Evolutionary conservation across 2,113 vertebrate species (phyloP).

Genomic region (Pelusios castaneus): DNA sequence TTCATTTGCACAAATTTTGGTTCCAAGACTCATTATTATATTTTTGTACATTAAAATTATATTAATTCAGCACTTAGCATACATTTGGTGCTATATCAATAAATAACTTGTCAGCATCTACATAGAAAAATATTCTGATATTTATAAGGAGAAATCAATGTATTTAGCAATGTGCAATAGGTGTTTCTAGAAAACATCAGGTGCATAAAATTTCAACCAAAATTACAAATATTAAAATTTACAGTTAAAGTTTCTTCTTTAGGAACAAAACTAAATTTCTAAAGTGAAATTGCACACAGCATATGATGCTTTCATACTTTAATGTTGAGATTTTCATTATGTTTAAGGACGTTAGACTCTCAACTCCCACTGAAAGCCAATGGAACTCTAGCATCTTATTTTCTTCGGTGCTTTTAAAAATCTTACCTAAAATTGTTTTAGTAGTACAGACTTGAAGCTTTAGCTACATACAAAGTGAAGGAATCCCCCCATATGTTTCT

Average conservation of each 20-base stretch:
- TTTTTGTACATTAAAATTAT: not conserved
- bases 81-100: not conserved
- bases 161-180: not conserved
- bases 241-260: not conserved
- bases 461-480: not conserved
- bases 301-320: not conserved
- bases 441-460: not conserved
- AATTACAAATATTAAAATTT: not conserved
- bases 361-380: not conserved
- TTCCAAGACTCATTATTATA: not conserved
- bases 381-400: not conserved
- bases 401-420: not conserved
- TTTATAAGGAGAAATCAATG: not conserved
- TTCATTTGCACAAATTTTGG: not conserved
- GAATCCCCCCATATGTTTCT: not conserved
- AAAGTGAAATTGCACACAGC: conserved; percentile 9
- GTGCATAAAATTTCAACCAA: not conserved
- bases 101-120: not conserved
- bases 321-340: not conserved
- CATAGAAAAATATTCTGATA: not conserved
- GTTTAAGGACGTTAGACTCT: not conserved
- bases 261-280: not conserved
- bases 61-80: not conserved
- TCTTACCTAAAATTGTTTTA: not conserved
- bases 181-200: not conserved